Conservation (phyloP, 2,888 invertebrate genomes). For the Parnassius mnemosyne region DNA sequence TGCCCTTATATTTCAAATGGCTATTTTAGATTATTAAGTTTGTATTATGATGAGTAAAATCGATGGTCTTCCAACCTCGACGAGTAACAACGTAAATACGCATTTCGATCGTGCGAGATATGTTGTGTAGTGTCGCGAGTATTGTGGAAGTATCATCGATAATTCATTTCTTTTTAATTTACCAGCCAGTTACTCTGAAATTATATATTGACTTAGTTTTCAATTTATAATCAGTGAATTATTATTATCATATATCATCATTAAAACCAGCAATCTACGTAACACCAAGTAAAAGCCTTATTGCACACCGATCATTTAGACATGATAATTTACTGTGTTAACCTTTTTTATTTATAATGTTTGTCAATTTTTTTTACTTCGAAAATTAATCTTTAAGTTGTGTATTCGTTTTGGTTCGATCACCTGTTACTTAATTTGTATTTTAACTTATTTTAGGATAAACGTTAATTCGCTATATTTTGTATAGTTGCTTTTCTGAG, state of each 20-base stretch:
- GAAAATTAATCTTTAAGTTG: background rate
- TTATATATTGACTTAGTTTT: no score
- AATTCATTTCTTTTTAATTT: no score
- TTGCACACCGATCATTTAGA: conserved; percentile 5
- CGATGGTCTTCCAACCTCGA: background rate
- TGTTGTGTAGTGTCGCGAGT: no score
- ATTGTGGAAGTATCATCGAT: no score
- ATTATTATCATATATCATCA: background rate
- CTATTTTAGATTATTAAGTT: conserved; percentile 6
- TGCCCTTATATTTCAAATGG: conserved; percentile 14
- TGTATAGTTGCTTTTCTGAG: background rate
- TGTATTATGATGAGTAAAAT: background rate
- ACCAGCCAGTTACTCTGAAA: no score
- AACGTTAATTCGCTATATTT: no score
- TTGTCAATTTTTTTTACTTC: conserved; percentile 1
- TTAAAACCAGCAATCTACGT: background rate
- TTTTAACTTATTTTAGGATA: background rate
- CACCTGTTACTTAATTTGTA: background rate
- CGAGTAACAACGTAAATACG: no score
- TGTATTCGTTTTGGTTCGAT: conserved; percentile 5
- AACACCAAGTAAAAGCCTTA: conserved; percentile 4
- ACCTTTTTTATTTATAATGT: background rate
- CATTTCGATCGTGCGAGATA: no score
- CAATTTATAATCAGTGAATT: no score
- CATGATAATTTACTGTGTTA: background rate